Evolutionary conservation across 2,888 invertebrate species (phyloP).

Genomic region (Stegophylla sp.): DNA sequence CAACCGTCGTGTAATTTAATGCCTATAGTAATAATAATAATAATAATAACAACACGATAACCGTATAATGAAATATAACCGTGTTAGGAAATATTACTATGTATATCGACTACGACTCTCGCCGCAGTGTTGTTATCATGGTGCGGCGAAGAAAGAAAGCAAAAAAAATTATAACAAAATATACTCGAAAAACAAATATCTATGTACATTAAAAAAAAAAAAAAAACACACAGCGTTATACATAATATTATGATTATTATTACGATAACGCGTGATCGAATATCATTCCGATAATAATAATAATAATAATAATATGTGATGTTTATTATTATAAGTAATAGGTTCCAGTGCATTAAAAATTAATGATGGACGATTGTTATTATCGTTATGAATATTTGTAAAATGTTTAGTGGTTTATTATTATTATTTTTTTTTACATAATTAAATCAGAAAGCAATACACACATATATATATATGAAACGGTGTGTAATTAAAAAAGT

Average conservation of each 20-base stretch:
- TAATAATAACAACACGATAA: neutral
- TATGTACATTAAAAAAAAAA: neutral
- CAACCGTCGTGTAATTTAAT: slow-evolving; percentile 24
- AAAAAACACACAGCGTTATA: no score
- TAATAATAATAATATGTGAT: neutral
- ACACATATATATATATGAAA: neutral
- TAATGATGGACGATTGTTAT: no score
- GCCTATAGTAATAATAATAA: no score
- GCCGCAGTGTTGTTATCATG: neutral
- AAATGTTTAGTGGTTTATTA: neutral
- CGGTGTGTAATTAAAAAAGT: slow-evolving; percentile 25
- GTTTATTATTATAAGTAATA: no score
- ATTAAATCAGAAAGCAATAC: slow-evolving; percentile 16
- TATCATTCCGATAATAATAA: slow-evolving; percentile 9
- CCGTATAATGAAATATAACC: slow-evolving; percentile 32
- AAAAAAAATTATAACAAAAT: no score
- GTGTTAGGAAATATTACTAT: slow-evolving; percentile 1
- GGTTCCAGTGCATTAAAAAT: no score
- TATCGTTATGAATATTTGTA: neutral
- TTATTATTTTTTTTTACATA: neutral
- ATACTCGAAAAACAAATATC: neutral
- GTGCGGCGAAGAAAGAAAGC: no score
- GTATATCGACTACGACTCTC: neutral
- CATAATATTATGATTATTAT: neutral
- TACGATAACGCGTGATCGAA: slow-evolving; percentile 1